Base-by-base conservation (phyloP, 1,140 invertebrate species). In the Penaeus indicus region DNA sequence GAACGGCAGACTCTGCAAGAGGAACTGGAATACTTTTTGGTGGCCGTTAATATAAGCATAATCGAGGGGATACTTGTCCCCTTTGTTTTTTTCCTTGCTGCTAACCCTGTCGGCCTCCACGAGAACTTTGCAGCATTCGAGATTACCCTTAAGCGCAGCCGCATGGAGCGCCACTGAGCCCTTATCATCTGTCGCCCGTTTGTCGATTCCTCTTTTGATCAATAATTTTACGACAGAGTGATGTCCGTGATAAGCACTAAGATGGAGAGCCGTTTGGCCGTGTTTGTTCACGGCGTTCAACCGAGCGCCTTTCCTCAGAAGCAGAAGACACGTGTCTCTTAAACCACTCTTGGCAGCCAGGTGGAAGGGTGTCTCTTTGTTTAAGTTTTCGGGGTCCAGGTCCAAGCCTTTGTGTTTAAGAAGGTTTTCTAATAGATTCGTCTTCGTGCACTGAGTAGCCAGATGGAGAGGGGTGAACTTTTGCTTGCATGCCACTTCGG, bases 121-220 rank as follows among this genome's bases (percentile, higher is more conserved):
- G 3, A 86, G 84, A 13, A 79, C 72, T 79, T 79, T 75, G 54
- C 84, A 86, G 63, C 84, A 86, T 47, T 79, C 72, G 18, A 38
- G 61, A 42, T 86, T 78, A 7, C 84, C 84, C 27, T 62, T 86
- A 42, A n/a, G 27, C 13, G 84, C 84, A 63, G 84, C 84, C n/a
- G 72, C 75, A 42, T 86, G 84, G 4, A 86, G 62, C 13, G 84
- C 84, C n/a, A 77, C 79, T 10, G 54, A 79, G 4, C 79, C 79
- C 5, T 42, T 79, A 22, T 86, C 77, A 32, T 75, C 25, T 32
- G 19, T n/a, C 13, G 72, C 72, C 11, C 25, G 21, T 75, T 75
- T 75, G 18, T 75, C 27, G n/a, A 38, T 38, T 32, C 72, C 72
- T 32, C 42, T 27, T 75, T 27, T 75, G 72, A 32, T 25, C 72